Conservation (phyloP, 2,888 invertebrate genomes). For the Theretra japonica region DNA sequence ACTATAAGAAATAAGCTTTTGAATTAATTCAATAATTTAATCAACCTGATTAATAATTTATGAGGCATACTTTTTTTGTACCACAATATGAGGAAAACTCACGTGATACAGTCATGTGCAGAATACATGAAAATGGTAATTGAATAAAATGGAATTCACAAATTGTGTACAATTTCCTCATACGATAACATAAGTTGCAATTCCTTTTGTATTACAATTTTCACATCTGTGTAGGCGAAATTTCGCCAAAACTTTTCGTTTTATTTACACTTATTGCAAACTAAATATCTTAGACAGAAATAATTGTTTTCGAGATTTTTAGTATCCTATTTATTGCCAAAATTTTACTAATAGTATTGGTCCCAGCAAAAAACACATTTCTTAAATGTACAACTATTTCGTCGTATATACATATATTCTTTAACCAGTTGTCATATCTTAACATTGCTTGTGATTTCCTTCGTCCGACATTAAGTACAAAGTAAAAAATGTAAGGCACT, state of each 20-base stretch:
- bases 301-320: no score
- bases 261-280: no score
- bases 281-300: no score
- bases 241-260: no score
- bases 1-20: not conserved
- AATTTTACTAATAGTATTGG: no score
- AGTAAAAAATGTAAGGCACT: not conserved
- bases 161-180: not conserved
- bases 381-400: not conserved
- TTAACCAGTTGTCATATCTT: not conserved
- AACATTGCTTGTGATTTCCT: not conserved
- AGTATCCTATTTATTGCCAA: no score
- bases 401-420: not conserved
- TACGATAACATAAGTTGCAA: not conserved
- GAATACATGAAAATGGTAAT: no score
- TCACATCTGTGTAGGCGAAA: no score
- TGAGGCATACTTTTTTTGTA: slow-evolving; percentile 6
- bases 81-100: not conserved
- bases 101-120: not conserved
- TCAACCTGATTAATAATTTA: slow-evolving; percentile 10
- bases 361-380: no score
- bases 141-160: no score
- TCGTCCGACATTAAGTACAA: not conserved
- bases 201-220: no score
- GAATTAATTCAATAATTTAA: not conserved